These are phyloP conservation scores for Pithys albifrons DNA, from an alignment of 2,113 vertebrate genomes.

Conservation along the genomic window DNA sequence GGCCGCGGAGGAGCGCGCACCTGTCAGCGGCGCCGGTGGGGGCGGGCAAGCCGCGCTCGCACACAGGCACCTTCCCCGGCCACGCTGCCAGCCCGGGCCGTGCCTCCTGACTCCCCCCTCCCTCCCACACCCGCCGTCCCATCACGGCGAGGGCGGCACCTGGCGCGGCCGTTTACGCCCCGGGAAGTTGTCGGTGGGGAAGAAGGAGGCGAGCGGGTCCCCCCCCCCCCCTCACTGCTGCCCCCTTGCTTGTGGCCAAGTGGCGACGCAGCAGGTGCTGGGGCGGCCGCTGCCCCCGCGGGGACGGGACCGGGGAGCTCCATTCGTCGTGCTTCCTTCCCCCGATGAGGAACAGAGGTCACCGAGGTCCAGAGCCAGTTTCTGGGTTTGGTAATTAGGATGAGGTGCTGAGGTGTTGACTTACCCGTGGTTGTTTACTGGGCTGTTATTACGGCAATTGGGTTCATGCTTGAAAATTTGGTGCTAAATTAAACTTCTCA, in stretches of 20 bases:
- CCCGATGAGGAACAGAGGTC: no score
- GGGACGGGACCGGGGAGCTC: not conserved
- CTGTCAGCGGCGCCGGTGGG: conserved; percentile 74
- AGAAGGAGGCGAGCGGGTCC: not conserved
- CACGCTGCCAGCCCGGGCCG: conserved; percentile 66
- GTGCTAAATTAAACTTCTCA: not conserved
- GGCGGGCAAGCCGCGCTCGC: not conserved
- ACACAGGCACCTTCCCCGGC: not conserved
- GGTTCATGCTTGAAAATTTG: not conserved
- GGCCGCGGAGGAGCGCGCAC: conserved; percentile 68
- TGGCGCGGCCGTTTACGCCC: not conserved
- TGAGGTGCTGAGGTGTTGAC: not conserved
- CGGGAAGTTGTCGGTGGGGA: not conserved
- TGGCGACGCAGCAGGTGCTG: conserved; percentile 26
- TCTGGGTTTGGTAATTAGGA: not conserved
- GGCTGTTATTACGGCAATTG: not conserved
- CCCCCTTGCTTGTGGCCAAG: not conserved
- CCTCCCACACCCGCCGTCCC: not conserved
- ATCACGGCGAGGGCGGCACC: conserved; percentile 19
- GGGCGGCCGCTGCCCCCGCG: not conserved
- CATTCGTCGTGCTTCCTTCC: no score
- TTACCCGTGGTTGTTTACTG: not conserved
- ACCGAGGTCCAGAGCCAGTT: not conserved
- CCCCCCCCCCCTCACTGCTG: not conserved
- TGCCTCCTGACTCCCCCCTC: not conserved